Conservation (phyloP, 35 echinoderm and acorn worm genomes). For the Hemicentrotus pulcherrimus region DNA sequence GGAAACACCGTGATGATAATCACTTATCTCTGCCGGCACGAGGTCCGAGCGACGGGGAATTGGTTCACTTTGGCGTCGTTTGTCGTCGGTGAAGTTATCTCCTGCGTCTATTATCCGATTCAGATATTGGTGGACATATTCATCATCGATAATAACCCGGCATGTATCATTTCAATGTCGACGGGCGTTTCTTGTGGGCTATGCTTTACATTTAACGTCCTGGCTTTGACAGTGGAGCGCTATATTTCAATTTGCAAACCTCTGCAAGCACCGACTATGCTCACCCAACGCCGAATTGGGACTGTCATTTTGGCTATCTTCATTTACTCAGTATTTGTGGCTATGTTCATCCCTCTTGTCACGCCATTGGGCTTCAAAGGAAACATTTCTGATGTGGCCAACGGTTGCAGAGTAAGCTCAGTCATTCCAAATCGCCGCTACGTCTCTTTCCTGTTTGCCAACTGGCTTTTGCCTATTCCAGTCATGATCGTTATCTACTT, state of each 20-base stretch:
- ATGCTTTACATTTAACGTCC: not conserved
- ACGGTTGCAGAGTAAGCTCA: not conserved
- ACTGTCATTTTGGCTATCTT: not conserved
- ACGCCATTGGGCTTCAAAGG: not conserved
- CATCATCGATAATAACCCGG: not conserved
- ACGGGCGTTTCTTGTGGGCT: not conserved
- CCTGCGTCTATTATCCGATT: not conserved
- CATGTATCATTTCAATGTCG: not conserved
- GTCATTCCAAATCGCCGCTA: not conserved
- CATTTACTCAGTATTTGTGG: not conserved
- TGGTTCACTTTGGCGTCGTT: slow-evolving; percentile 14
- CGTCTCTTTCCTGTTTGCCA: slow-evolving; percentile 43
- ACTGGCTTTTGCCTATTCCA: slow-evolving; percentile 53
- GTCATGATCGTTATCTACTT: slow-evolving; percentile 59
- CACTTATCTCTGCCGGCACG: not conserved
- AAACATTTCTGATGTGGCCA: not conserved
- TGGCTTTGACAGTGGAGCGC: slow-evolving; percentile 2
- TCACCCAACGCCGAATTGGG: not conserved
- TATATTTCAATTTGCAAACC: not conserved
- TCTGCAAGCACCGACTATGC: not conserved
- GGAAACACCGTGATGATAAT: not conserved
- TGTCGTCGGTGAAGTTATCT: not conserved
- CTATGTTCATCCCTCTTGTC: not conserved
- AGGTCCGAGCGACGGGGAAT: not conserved
- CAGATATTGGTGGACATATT: not conserved